Conservation (phyloP, 1,140 invertebrate genomes). For the Sitobion miscanthi region DNA sequence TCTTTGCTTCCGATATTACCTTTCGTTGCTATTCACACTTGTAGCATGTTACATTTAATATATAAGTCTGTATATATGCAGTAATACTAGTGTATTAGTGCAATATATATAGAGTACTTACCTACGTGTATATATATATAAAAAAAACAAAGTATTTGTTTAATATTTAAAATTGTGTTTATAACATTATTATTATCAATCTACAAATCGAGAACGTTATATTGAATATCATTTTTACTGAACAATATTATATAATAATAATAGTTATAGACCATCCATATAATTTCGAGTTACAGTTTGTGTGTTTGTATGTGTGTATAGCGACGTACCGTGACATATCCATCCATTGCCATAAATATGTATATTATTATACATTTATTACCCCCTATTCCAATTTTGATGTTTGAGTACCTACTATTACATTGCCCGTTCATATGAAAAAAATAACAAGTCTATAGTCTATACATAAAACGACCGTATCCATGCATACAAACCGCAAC, state of each 20-base stretch:
- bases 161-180: background rate
- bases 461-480: background rate
- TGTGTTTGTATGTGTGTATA: background rate
- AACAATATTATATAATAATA: background rate
- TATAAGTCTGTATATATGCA: background rate
- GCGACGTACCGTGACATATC: background rate
- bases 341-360: background rate
- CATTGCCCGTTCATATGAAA: background rate
- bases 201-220: background rate
- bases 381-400: background rate
- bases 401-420: background rate
- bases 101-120: background rate
- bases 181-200: background rate
- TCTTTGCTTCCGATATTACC: slow-evolving; percentile 51
- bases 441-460: background rate
- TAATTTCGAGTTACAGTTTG: background rate
- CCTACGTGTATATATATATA: background rate
- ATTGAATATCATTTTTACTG: background rate
- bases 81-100: background rate
- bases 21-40: slow-evolving; percentile 42
- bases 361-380: background rate
- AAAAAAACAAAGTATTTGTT: background rate
- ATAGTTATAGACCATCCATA: background rate
- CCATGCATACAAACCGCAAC: background rate
- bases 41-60: slow-evolving; percentile 13